These are phyloP conservation scores for Phaedon cochleariae DNA, from an alignment of 2,888 invertebrate genomes.

Conservation along the genomic window DNA sequence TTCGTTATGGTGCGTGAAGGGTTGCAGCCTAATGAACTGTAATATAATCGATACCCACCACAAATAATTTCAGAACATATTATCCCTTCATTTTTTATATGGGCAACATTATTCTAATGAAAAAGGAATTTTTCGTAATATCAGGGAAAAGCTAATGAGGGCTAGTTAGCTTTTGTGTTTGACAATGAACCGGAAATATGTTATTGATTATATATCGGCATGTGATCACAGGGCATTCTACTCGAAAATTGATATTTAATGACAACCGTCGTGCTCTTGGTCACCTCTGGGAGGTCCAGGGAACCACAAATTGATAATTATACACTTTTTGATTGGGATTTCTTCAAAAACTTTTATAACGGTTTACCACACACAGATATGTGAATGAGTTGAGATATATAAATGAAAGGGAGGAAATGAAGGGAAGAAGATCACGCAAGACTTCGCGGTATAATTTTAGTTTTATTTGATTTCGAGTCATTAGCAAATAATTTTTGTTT, in stretches of 20 bases:
- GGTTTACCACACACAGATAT: constrained; percentile 2
- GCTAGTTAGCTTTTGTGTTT: constrained; percentile 16
- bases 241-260: constrained; percentile 19
- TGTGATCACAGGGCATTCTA: constrained; percentile 10
- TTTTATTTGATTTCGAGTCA: constrained; percentile 1
- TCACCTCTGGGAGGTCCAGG: constrained; percentile 2
- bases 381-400: neutral
- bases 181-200: constrained; percentile 16
- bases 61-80: neutral
- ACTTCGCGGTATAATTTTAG: neutral
- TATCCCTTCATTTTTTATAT: neutral
- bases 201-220: constrained; percentile 20
- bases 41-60: neutral
- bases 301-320: constrained; percentile 1
- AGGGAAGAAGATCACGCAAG: neutral
- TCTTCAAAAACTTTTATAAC: neutral
- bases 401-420: neutral
- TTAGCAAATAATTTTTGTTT: neutral
- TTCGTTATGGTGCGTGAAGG: neutral
- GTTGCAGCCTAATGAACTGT: constrained; percentile 1
- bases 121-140: constrained; percentile 12
- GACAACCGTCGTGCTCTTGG: neutral
- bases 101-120: neutral
- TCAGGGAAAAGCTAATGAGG: constrained; percentile 15
- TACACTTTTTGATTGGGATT: constrained; percentile 1